Conservation (phyloP, 2,113 vertebrate species). For the Xenus cinereus region DNA sequence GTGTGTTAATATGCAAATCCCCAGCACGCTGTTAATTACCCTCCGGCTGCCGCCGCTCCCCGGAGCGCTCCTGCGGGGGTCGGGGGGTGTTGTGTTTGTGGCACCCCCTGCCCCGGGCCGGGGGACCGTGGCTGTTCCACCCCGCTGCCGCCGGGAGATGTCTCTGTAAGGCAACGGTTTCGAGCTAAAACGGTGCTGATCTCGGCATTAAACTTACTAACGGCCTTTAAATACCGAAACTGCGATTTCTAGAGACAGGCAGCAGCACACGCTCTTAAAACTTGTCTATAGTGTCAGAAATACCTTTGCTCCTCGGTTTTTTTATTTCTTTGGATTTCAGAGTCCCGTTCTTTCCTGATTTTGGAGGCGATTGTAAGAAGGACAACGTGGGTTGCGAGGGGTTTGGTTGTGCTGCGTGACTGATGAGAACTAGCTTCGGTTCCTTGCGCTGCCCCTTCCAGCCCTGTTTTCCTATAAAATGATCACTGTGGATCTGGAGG, state of each 20-base stretch:
- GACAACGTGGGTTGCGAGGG: too few species aligned
- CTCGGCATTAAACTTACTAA: neutral
- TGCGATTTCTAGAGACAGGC: neutral
- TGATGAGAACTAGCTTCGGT: neutral
- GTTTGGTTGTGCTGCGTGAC: neutral
- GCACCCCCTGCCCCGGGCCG: too few species aligned
- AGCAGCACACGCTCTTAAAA: neutral
- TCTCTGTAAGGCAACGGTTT: slow-evolving; percentile 67
- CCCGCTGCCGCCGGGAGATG: slow-evolving; percentile 60
- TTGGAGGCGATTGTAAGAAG: fast-evolving
- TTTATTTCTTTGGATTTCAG: neutral
- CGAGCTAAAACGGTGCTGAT: neutral
- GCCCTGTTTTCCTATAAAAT: fast-evolving
- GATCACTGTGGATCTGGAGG: neutral
- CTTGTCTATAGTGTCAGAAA: neutral
- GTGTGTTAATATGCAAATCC: neutral
- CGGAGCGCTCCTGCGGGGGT: neutral
- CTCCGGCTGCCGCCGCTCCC: neutral
- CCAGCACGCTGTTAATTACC: neutral
- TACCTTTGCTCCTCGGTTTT: neutral
- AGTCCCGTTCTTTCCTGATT: neutral
- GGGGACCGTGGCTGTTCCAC: neutral
- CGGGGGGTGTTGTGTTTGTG: too few species aligned
- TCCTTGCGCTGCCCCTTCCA: neutral
- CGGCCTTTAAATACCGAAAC: neutral